A percentile compares a stretch with the other conserved stretches of the same genome.
Conservation (phyloP, 1,140 invertebrate species). For the Drosophila bocki region DNA sequence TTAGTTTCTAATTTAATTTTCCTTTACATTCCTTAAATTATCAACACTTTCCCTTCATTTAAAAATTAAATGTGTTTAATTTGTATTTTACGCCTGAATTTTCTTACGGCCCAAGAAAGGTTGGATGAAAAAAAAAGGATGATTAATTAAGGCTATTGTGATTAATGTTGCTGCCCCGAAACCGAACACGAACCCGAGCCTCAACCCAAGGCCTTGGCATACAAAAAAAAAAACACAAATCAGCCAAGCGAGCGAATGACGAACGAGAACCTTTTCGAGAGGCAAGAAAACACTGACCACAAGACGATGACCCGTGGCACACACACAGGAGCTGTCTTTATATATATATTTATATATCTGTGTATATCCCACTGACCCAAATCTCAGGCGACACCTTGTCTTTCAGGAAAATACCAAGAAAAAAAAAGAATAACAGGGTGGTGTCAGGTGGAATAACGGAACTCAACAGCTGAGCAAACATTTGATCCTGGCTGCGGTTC, state of each 20-base stretch:
- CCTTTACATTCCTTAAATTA: neutral
- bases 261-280: slow-evolving; percentile 37
- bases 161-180: slow-evolving; percentile 47
- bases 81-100: slow-evolving; percentile 50
- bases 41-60: neutral
- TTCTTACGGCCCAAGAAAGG: slow-evolving; percentile 12
- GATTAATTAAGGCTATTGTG: slow-evolving; percentile 64
- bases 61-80: slow-evolving; percentile 42
- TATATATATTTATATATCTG: neutral
- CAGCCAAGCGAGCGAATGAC: slow-evolving; percentile 26
- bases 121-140: slow-evolving; percentile 31
- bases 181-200: neutral
- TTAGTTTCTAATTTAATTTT: neutral
- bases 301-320: slow-evolving; percentile 20
- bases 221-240: slow-evolving; percentile 25
- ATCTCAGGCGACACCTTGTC: slow-evolving; percentile 49
- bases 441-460: slow-evolving; percentile 16
- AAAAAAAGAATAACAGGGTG: neutral
- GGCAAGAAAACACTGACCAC: slow-evolving; percentile 45
- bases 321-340: neutral
- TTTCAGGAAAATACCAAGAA: neutral
- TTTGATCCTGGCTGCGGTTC: slow-evolving; percentile 51
- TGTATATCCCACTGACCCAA: slow-evolving; percentile 50
- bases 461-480: slow-evolving; percentile 63
- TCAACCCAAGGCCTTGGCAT: slow-evolving; percentile 16